Base-by-base conservation (phyloP, 2,888 invertebrate genomes). In the Tetragnatha montana region DNA sequence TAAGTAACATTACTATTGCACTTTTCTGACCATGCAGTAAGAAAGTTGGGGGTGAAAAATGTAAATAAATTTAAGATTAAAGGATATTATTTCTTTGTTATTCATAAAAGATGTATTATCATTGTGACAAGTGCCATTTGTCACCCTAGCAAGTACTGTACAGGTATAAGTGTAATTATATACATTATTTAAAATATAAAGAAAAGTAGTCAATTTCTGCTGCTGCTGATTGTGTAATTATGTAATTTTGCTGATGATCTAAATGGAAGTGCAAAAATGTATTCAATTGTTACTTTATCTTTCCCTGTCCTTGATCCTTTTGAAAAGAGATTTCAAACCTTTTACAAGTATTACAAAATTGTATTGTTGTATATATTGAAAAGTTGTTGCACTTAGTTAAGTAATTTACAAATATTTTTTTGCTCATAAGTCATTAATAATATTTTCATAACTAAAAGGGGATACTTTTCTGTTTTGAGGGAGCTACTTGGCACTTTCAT, bases 91-190 rank as follows among this genome's bases (percentile, higher is more conserved):
- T 49, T 60, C 78, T 21, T 78, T 14, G 22, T 2, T 51, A 51
- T 17, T 19, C 17, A 6, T 0, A 17, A 60, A 60, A 60, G 60
- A 78, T 21, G 51, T 78, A 60, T 22, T 6, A 14, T 78, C 51
- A 14, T 51, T 21, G 51, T 22, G 60, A 21, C 14, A 21, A 7
- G 8, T 68, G 19, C 22, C 22, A 22, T 78, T 78, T 78, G 60
- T 68, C 68, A 60, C 60, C 12, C 10, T 21, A 78, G 22, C 8
- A 78, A 78, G 51, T 78, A 47, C 60, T 78, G 78, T 78, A 78
- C 78, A 78, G 60, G 51, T 22, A 22, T 78, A 51, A 78, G 21
- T 78, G 78, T 78, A 78, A 60, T 60, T 78, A 78, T 6, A 35
- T 22, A 6, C 78, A 78, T 78, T 12, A 60, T 51, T 78, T 60